Percentiles rank a stretch among this genome's conserved stretches.
phyloP scores from a whole-genome alignment of 2,888 invertebrate species.

The Watsonalla cultraria region DNA sequence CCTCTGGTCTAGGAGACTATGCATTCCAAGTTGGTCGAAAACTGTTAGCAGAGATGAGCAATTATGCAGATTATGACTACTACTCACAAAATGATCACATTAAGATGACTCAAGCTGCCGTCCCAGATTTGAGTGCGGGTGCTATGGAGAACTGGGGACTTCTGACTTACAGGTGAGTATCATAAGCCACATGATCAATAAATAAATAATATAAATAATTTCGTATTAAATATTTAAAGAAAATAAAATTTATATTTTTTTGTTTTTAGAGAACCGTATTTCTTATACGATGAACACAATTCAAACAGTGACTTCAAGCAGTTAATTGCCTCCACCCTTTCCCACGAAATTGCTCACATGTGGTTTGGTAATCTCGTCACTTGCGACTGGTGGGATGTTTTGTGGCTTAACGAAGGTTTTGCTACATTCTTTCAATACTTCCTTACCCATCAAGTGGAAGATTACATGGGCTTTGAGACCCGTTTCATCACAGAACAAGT shows the following conservation, averaged over 20 bases:
- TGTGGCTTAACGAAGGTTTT: conserved; percentile 84
- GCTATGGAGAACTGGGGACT: conserved; percentile 94
- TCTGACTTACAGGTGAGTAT: conserved; percentile 82
- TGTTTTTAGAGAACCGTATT: conserved; percentile 58
- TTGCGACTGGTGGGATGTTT: conserved; percentile 81
- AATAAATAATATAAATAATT: too few species aligned
- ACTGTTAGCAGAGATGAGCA: conserved; percentile 69
- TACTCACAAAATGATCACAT: conserved; percentile 62
- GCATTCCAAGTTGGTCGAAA: conserved; percentile 59
- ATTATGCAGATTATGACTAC: conserved; percentile 75
- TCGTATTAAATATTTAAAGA: too few species aligned
- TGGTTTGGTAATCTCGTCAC: conserved; percentile 85
- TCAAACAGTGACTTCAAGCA: conserved; percentile 69
- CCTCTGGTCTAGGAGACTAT: conserved; percentile 50
- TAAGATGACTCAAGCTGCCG: conserved; percentile 85
- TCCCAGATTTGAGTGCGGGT: conserved; percentile 87
- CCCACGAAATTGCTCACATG: conserved; percentile 86
- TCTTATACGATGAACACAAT: conserved; percentile 58
- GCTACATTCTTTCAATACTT: conserved; percentile 86
- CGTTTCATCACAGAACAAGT: conserved; percentile 85
- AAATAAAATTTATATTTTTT: too few species aligned
- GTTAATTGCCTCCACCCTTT: conserved; percentile 76
- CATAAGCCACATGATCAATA: too few species aligned
- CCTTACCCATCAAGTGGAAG: conserved; percentile 75
- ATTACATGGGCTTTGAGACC: conserved; percentile 80